Conservation (phyloP, 2,888 invertebrate species). For the Nycteola revayana region DNA sequence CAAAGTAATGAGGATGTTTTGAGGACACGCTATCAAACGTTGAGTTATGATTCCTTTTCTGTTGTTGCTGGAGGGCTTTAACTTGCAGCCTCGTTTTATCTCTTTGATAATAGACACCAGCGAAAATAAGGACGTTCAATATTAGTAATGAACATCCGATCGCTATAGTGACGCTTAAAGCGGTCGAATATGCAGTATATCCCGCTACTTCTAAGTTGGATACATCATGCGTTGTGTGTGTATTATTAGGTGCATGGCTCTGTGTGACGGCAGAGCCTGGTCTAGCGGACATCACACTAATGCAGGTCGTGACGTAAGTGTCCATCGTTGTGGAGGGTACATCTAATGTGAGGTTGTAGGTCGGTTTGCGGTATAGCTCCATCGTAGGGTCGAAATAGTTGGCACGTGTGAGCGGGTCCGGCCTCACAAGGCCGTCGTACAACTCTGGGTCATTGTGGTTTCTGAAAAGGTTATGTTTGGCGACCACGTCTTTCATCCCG, state of each 20-base stretch:
- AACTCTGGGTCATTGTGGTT: slow-evolving; percentile 94
- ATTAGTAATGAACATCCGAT: slow-evolving; percentile 91
- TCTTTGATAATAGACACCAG: slow-evolving; percentile 91
- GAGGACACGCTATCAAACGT: slow-evolving; percentile 82
- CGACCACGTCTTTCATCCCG: slow-evolving; percentile 94
- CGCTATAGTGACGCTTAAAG: slow-evolving; percentile 89
- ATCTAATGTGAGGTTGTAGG: slow-evolving; percentile 79
- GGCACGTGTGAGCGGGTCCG: slow-evolving; percentile 88
- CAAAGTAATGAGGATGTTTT: slow-evolving; percentile 90
- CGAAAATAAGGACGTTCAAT: slow-evolving; percentile 91
- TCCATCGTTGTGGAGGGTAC: slow-evolving; percentile 81
- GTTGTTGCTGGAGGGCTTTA: slow-evolving; percentile 87
- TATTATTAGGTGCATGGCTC: slow-evolving; percentile 77
- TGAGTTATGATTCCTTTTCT: slow-evolving; percentile 83
- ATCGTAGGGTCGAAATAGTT: slow-evolving; percentile 84
- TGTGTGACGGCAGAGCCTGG: slow-evolving; percentile 74
- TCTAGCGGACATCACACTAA: slow-evolving; percentile 87
- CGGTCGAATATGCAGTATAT: slow-evolving; percentile 88
- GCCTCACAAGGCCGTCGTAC: slow-evolving; percentile 94
- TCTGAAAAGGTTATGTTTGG: slow-evolving; percentile 94
- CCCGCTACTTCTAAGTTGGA: slow-evolving; percentile 91
- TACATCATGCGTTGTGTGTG: slow-evolving; percentile 88
- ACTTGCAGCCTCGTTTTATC: slow-evolving; percentile 90
- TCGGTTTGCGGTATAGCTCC: slow-evolving; percentile 83
- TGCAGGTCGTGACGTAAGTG: slow-evolving; percentile 86